phyloP scores from a whole-genome alignment of 2,888 invertebrate species.

The Diaperis boleti region DNA sequence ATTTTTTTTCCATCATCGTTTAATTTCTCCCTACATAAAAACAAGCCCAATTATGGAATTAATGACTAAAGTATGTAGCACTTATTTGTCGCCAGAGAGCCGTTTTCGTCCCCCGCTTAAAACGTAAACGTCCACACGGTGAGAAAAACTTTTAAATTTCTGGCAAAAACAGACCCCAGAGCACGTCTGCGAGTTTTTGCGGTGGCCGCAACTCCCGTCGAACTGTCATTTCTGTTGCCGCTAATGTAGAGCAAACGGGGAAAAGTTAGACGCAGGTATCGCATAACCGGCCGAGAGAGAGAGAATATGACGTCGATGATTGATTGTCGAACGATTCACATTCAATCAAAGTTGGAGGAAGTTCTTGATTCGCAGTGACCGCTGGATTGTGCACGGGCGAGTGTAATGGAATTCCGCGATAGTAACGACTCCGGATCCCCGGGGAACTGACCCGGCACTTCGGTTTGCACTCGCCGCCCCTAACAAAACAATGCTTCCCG shows the following conservation, averaged over 20 bases:
- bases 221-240: slow-evolving; percentile 39
- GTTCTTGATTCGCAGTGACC: slow-evolving; percentile 60
- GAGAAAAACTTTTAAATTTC: no score
- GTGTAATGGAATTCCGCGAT: slow-evolving; percentile 63
- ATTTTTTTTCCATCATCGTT: no score
- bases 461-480: slow-evolving; percentile 53
- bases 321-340: slow-evolving; percentile 58
- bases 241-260: slow-evolving; percentile 20
- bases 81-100: no score
- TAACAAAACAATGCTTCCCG: slow-evolving; percentile 57
- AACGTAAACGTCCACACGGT: no score
- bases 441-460: slow-evolving; percentile 61
- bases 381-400: slow-evolving; percentile 58
- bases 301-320: slow-evolving; percentile 57
- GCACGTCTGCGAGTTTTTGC: no score
- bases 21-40: no score
- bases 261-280: slow-evolving; percentile 30
- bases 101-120: no score
- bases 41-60: no score
- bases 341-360: slow-evolving; percentile 61
- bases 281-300: slow-evolving; percentile 54
- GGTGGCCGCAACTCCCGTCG: slow-evolving; percentile 6
- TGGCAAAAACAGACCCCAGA: no score
- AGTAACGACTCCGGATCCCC: slow-evolving; percentile 58
- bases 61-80: no score